Conservation (phyloP, 2,113 vertebrate genomes). For the Turnix velox region DNA sequence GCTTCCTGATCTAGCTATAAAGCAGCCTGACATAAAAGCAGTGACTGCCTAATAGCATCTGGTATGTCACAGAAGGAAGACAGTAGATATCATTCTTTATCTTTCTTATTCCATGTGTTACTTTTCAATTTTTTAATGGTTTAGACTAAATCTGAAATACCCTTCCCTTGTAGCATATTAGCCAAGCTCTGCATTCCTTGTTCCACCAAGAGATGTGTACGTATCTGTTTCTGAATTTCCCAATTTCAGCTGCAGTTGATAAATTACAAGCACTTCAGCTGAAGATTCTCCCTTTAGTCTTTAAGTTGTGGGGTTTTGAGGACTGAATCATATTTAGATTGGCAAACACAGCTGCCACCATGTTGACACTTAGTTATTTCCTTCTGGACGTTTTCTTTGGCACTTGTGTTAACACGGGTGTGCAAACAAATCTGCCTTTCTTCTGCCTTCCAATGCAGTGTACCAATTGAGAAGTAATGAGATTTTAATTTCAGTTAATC, state of each 20-base stretch:
- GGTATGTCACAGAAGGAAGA: not conserved
- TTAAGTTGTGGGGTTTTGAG: not conserved
- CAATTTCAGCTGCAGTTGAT: not conserved
- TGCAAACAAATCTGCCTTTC: not conserved
- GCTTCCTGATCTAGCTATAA: not conserved
- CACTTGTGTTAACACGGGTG: not conserved
- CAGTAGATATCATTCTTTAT: not conserved
- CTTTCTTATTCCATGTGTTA: not conserved
- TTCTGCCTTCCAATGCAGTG: not conserved
- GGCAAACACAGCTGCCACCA: not conserved
- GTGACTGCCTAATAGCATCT: not conserved
- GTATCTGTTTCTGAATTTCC: not conserved
- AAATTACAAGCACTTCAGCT: not conserved
- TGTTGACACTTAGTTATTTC: constrained; percentile 3
- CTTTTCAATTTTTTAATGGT: not conserved
- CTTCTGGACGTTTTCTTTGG: not conserved
- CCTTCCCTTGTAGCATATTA: not conserved
- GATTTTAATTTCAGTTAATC: not conserved
- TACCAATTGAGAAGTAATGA: not conserved
- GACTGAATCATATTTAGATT: not conserved
- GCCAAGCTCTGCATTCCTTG: not conserved
- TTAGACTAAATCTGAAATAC: not conserved
- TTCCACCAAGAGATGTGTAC: not conserved
- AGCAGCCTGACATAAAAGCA: not conserved
- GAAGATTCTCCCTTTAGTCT: not conserved